Conservation (phyloP, 1,140 invertebrate species). For the Protaetia brevitarsis region DNA sequence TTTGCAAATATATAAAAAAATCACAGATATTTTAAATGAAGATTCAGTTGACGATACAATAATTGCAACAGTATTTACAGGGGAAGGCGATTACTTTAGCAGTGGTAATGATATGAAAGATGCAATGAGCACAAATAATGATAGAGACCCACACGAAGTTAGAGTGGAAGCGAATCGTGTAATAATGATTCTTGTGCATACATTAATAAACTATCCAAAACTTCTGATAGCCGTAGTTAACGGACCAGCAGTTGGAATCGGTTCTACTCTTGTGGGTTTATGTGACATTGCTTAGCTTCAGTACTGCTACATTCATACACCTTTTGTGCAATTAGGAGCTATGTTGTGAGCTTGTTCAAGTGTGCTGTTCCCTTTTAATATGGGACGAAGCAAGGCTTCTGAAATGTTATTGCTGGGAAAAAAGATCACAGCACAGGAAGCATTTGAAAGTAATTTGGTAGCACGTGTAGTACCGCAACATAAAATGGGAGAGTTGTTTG, state of each 20-base stretch:
- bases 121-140: constrained; percentile 29
- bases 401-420: constrained; percentile 79
- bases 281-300: constrained; percentile 91
- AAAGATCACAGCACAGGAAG: constrained; percentile 66
- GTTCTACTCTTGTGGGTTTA: constrained; percentile 75
- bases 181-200: constrained; percentile 61
- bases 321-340: constrained; percentile 79
- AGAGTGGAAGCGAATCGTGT: constrained; percentile 7
- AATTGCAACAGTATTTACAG: constrained; percentile 68
- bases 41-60: constrained; percentile 64
- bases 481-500: constrained; percentile 35
- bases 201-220: constrained; percentile 87
- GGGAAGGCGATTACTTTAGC: constrained; percentile 74
- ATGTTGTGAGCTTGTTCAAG: constrained; percentile 81
- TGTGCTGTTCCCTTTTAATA: constrained; percentile 75
- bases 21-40: constrained; percentile 63
- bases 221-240: constrained; percentile 85
- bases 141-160: constrained; percentile 13
- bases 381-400: constrained; percentile 75
- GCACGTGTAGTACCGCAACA: constrained; percentile 38
- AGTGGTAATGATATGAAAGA: constrained; percentile 82
- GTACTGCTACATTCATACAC: constrained; percentile 81
- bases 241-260: constrained; percentile 91
- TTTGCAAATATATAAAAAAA: constrained; percentile 64
- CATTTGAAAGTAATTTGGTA: constrained; percentile 39